Evolutionary conservation across 2,113 vertebrate species (phyloP), one percentile per base, ranked within the genome.

Genomic region (Solea senegalensis): DNA sequence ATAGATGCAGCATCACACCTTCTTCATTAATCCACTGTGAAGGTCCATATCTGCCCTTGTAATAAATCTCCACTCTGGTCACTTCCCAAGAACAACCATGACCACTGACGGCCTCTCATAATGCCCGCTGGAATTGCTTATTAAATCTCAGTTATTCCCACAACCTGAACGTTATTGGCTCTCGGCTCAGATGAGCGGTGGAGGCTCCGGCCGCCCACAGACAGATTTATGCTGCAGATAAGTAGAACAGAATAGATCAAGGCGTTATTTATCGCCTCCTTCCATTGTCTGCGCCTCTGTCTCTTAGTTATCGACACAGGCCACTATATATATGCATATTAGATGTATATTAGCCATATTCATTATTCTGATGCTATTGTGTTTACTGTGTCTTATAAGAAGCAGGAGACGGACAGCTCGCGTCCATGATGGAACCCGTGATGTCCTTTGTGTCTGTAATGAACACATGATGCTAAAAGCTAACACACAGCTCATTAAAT

Each of bases 401-500:
- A 72, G 58, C 55, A 72, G 63, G 41, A 57, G 57, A 75, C 65
- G 71, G 60, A 83, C 74, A 85, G 67, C 51, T 74, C 72, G 54
- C 63, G 75, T 82, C 50, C 61, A 68, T 4, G 27, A 50, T 61
- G 67, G 45, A 60, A 0, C 12, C 65, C 57, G 66, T 58, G 41
- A 61, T 49, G 67, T 80, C 71, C 53, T 78, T 82, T 85, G 83
- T 80, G 85, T 80, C 50, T 70, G 71, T 63, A 80, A 87, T 89
- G 78, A 89, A 81, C 69, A 60, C 72, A 80, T 82, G 65, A 79
- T 60, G 76, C 74, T 82, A 58, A 34, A 88, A 84, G 82, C 71
- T 70, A 85, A 88, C 69, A 89, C 86, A 85, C 83, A 87, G 74
- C 27, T 57, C 69, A 62, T 83, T 88, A 83, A 84, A 86, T 81